Evolutionary conservation across 2,797 vertebrate species (phyloP).

Genomic region (Naso thynnoides): DNA sequence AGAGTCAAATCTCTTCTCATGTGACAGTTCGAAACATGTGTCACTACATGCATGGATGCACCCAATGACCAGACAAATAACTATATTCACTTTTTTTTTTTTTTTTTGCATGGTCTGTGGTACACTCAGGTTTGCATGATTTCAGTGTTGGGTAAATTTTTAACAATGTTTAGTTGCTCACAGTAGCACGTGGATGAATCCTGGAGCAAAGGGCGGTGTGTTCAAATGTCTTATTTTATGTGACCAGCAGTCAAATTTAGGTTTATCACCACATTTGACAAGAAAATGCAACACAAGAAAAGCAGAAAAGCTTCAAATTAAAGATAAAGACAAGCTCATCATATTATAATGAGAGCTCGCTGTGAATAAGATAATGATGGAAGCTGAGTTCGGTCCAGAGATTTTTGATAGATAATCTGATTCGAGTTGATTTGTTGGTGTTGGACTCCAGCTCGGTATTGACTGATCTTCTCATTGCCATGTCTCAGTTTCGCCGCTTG

Average conservation of each 20-base stretch:
- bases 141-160: constrained; percentile 14
- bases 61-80: background rate
- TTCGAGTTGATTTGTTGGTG: background rate
- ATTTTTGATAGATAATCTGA: background rate
- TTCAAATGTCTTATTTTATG: background rate
- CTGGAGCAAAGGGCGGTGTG: no score
- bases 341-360: background rate
- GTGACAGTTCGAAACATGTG: background rate
- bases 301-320: background rate
- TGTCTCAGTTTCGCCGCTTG: constrained; percentile 49
- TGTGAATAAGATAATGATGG: background rate
- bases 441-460: background rate
- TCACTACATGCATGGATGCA: background rate
- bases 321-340: background rate
- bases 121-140: constrained; percentile 13
- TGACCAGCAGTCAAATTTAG: background rate
- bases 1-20: no score
- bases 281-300: background rate
- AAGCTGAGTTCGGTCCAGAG: background rate
- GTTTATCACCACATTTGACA: background rate
- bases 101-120: background rate
- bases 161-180: background rate
- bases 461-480: accelerated
- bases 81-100: constrained; percentile 5
- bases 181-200: background rate